Percentiles rank a stretch among this genome's conserved stretches.
These are phyloP conservation scores for Odontophorus gujanensis DNA, from an alignment of 2,113 vertebrate genomes.

Conservation along the genomic window DNA sequence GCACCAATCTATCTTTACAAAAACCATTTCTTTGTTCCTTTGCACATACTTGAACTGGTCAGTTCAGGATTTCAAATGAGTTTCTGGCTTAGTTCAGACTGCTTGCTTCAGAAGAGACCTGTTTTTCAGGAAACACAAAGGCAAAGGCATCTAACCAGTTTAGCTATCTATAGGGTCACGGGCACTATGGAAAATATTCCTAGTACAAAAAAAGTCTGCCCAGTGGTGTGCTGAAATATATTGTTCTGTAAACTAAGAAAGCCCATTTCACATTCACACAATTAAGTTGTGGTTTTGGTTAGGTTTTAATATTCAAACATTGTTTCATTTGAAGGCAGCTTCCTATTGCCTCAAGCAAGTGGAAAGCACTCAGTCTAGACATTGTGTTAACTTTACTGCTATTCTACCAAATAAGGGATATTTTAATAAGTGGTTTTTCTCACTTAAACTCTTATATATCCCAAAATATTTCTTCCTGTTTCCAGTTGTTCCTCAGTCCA, in stretches of 20 bases:
- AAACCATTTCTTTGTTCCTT: conserved; percentile 11
- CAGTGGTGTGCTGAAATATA: accelerated
- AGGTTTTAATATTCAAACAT: background rate
- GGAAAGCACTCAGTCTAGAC: background rate
- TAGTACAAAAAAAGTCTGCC: background rate
- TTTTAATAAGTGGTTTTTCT: background rate
- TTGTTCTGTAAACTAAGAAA: background rate
- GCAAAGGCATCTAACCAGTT: background rate
- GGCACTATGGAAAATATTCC: background rate
- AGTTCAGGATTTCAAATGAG: conserved; percentile 12
- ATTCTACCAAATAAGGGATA: background rate
- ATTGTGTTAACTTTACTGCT: background rate
- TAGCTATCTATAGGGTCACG: background rate
- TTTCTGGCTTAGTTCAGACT: background rate
- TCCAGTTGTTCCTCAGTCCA: background rate
- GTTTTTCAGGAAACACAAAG: background rate
- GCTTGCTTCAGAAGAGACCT: background rate
- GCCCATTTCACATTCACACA: background rate
- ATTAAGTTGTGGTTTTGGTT: background rate
- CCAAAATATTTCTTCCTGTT: background rate
- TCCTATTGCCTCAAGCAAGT: background rate
- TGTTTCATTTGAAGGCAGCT: background rate
- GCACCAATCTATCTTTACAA: background rate
- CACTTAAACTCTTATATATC: background rate
- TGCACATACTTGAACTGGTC: background rate